Percentiles rank a stretch among this genome's conserved stretches.
These are phyloP conservation scores for Macrosoma leucophasiata DNA, from an alignment of 2,888 invertebrate species.

Conservation along the genomic window DNA sequence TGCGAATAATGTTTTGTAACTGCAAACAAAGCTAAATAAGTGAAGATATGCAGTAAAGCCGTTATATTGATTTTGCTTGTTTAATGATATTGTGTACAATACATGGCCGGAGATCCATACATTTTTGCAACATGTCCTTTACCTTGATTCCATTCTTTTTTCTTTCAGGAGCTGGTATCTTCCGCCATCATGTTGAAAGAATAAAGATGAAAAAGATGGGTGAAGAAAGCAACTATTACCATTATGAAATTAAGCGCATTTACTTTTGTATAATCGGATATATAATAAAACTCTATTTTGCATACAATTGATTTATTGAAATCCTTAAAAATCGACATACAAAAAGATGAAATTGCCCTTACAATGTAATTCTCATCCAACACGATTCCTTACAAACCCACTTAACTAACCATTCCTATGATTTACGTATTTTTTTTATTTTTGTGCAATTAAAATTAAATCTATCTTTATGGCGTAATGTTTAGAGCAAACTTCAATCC, in stretches of 20 bases:
- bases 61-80: too few relatives aligned
- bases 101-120: too few relatives aligned
- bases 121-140: too few relatives aligned
- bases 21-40: too few relatives aligned
- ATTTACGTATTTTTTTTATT: slow-evolving; percentile 22
- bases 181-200: slow-evolving; percentile 61
- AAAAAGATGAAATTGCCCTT: slow-evolving; percentile 37
- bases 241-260: not conserved
- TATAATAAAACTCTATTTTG: slow-evolving; percentile 30
- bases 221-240: too few relatives aligned
- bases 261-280: not conserved
- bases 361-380: slow-evolving; percentile 14
- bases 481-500: too few relatives aligned
- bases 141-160: too few relatives aligned
- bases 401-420: slow-evolving; percentile 17
- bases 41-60: too few relatives aligned
- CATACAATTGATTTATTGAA: slow-evolving; percentile 35
- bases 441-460: slow-evolving; percentile 19
- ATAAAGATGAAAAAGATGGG: slow-evolving; percentile 27
- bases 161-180: slow-evolving; percentile 51
- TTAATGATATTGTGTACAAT: too few relatives aligned
- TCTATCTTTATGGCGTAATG: slow-evolving; percentile 3
- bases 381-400: slow-evolving; percentile 6
- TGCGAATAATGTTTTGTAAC: too few relatives aligned
- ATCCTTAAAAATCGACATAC: slow-evolving; percentile 38